Conservation (phyloP, 2,797 vertebrate genomes). For the Ataeniobius toweri region DNA sequence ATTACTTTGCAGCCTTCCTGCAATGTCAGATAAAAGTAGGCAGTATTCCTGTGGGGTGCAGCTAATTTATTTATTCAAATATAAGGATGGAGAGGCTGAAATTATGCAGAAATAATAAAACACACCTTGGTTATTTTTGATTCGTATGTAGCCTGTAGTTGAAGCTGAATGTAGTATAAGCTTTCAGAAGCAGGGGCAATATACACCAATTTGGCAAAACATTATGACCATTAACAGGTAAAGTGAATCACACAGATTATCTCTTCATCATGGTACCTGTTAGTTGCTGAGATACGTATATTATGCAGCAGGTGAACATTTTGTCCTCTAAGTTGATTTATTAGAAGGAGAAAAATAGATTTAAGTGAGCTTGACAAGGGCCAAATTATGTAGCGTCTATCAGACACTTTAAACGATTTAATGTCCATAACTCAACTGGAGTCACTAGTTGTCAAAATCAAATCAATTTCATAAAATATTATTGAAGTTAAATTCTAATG, state of each 20-base stretch:
- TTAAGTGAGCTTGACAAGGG: not conserved
- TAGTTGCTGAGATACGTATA: no score
- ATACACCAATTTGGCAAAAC: not conserved
- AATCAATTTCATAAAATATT: not conserved
- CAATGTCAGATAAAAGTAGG: conserved; percentile 37
- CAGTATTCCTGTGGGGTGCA: conserved; percentile 30
- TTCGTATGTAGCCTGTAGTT: not conserved
- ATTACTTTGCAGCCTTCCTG: conserved; percentile 28
- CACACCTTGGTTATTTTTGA: not conserved
- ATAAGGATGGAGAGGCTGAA: conserved; percentile 12
- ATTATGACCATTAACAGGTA: not conserved
- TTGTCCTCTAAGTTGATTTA: not conserved
- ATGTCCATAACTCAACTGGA: no score
- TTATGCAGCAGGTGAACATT: not conserved
- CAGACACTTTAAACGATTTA: no score
- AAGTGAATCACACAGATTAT: not conserved
- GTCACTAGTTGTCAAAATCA: not conserved
- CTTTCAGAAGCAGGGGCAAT: conserved; percentile 3
- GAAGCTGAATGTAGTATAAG: not conserved
- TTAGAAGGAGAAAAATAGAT: not conserved
- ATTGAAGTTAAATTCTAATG: not conserved
- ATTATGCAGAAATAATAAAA: conserved; percentile 29
- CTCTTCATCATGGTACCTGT: not conserved
- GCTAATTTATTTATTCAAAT: conserved; percentile 36
- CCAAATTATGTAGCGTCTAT: not conserved